A percentile compares a stretch with the other conserved stretches of the same genome.
These are phyloP conservation scores for Morus bassanus DNA, from an alignment of 2,797 vertebrate genomes.

Conservation along the genomic window DNA sequence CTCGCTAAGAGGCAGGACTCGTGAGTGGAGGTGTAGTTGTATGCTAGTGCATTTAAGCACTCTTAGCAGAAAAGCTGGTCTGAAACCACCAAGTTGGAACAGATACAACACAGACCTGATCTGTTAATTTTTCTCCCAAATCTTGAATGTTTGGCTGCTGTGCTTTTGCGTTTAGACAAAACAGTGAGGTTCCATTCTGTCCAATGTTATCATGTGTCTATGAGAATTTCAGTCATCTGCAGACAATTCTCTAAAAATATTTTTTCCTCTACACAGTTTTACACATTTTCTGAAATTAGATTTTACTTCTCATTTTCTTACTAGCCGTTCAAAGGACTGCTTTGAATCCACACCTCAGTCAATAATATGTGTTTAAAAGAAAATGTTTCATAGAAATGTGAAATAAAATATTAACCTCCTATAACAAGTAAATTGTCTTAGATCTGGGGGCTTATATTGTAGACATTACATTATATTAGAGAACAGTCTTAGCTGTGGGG, in stretches of 20 bases:
- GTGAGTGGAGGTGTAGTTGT: not conserved
- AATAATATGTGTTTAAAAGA: constrained; percentile 43
- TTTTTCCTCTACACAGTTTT: not conserved
- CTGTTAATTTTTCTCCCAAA: not conserved
- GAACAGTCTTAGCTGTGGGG: constrained; percentile 52
- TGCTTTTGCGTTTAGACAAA: not conserved
- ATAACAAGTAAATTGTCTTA: constrained; percentile 40
- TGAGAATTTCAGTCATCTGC: not conserved
- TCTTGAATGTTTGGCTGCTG: not conserved
- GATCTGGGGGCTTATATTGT: constrained; percentile 18
- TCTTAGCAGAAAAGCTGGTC: not conserved
- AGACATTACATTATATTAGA: constrained; percentile 31
- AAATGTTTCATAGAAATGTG: constrained; percentile 59
- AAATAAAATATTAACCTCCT: constrained; percentile 44
- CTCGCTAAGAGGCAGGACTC: not conserved
- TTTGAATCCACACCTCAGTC: not conserved
- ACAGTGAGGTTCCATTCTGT: not conserved
- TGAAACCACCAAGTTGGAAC: fast-evolving
- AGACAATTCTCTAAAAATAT: not conserved
- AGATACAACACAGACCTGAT: not conserved
- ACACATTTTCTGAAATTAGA: not conserved
- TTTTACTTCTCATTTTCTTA: constrained; percentile 30
- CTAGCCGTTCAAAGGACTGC: not conserved
- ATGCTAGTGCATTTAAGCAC: too few relatives aligned
- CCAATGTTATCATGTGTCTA: not conserved